These are phyloP conservation scores for Microtus montanus DNA, from an alignment of 2,113 vertebrate genomes.

Conservation along the genomic window DNA sequence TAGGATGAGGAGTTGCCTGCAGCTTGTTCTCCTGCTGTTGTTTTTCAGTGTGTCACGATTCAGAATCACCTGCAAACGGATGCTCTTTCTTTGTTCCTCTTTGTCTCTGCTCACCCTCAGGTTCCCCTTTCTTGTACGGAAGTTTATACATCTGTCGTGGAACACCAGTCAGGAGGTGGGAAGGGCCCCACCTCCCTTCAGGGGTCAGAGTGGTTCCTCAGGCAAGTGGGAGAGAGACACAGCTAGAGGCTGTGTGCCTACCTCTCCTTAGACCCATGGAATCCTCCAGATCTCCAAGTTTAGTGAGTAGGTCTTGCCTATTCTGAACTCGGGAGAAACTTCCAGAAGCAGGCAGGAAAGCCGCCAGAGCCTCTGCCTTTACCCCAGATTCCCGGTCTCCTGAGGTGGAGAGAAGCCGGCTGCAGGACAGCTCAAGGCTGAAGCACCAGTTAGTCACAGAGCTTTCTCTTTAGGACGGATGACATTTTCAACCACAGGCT, in stretches of 20 bases:
- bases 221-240: neutral
- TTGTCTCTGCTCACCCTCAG: neutral
- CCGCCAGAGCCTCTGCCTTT: neutral
- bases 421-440: constrained; percentile 12
- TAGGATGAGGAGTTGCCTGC: neutral
- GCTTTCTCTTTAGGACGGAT: neutral
- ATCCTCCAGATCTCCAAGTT: neutral
- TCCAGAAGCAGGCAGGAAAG: constrained; percentile 33
- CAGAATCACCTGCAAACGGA: constrained; percentile 67
- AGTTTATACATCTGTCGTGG: neutral
- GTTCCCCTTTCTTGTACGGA: neutral
- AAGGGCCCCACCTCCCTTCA: neutral
- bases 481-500: neutral
- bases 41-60: constrained; percentile 9
- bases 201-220: neutral
- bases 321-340: neutral
- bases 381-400: neutral
- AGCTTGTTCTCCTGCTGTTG: neutral
- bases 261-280: neutral
- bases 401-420: neutral
- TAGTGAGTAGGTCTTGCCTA: neutral
- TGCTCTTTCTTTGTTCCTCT: constrained; percentile 52
- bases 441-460: constrained; percentile 62
- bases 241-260: neutral
- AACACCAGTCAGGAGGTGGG: neutral